Conservation (phyloP, 2,888 invertebrate genomes). For the Aphrophora alni region DNA sequence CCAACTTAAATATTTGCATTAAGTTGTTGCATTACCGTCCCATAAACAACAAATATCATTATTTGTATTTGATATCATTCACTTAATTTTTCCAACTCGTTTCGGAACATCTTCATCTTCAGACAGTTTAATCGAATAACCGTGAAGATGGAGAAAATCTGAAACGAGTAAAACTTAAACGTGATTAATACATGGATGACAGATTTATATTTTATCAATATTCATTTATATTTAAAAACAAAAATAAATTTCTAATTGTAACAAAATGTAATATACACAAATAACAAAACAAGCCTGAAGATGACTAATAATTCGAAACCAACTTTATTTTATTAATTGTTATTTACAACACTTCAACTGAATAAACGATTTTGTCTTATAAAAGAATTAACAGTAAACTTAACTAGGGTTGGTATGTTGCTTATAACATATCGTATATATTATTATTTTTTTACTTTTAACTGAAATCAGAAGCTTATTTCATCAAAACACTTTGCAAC, state of each 20-base stretch:
- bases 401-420: neutral
- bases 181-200: neutral
- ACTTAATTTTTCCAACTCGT: neutral
- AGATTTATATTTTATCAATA: neutral
- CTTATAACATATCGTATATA: neutral
- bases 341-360: neutral
- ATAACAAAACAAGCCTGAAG: slow-evolving; percentile 1
- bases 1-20: too few species aligned
- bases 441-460: neutral
- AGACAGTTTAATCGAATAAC: neutral
- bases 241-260: neutral
- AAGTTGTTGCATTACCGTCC: too few species aligned
- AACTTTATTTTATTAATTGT: slow-evolving; percentile 9
- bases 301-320: neutral
- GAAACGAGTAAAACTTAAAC: too few species aligned
- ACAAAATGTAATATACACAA: neutral
- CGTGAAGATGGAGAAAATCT: neutral
- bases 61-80: neutral
- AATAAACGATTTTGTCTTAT: slow-evolving; percentile 2
- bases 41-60: neutral
- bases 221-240: too few species aligned
- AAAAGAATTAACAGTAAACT: neutral
- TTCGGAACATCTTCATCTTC: neutral
- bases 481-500: neutral
- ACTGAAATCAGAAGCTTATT: neutral